Base-by-base conservation (phyloP, 1,140 invertebrate species). In the Diorhabda elongata region DNA sequence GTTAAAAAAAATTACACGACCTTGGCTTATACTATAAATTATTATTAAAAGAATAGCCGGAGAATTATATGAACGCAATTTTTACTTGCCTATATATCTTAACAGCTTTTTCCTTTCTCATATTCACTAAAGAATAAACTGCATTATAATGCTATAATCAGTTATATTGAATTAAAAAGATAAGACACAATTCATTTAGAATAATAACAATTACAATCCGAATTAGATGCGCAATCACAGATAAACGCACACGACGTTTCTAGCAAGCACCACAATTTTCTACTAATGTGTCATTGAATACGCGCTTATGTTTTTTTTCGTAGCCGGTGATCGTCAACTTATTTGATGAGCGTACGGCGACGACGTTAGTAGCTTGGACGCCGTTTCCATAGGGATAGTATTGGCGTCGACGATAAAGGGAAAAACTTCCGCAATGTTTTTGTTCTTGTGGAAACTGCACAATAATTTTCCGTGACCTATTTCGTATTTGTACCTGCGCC, bases 361-460 rank as follows among this genome's bases (percentile, higher is more conserved):
- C 2, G 47, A 52, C 47, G 47, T n/a, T 6, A 52, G 47, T n/a
- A n/a, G 47, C 0, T 52, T 52, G 2, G 47, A 52, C 47, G 47
- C 47, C 47, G 47, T 52, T 52, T 52, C 47, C 47, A 52, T 52
- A 52, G 47, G 47, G 47, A 52, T 52, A 52, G 47, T 52, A 52
- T 52, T 52, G 47, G 47, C 47, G 47, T 52, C 47, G 47, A n/a
- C 2, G 47, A 52, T n/a, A 52, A 3, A 8, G 47, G 47, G 47
- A 3, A 52, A n/a, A n/a, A n/a, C 6, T 52, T 52, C 47, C 47
- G n/a, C 47, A 52, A 52, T 52, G 4, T 52, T 8, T 52, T 52
- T 52, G 47, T 52, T 52, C 6, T 52, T 52, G 47, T 52, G 47
- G 47, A 52, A 52, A 52, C 47, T 26, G 26, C 26, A 26, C 26